Percentiles rank a stretch among this genome's conserved stretches.
Evolutionary conservation across 2,113 vertebrate species (phyloP).

Genomic region (Salvelinus alpinus): DNA sequence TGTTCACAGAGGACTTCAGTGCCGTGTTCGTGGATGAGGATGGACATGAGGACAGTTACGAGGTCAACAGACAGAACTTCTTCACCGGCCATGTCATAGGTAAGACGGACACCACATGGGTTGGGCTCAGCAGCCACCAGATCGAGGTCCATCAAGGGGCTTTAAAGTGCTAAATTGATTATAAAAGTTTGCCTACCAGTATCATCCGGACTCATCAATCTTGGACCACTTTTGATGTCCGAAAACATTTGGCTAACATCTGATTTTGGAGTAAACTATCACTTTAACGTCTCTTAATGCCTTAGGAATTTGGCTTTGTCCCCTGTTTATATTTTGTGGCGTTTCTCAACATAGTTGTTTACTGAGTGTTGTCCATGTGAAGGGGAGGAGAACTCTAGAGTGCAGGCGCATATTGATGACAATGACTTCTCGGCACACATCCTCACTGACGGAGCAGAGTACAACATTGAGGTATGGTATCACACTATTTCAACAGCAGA

Average conservation of each 20-base stretch:
- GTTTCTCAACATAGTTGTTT: background rate
- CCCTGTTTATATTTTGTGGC: background rate
- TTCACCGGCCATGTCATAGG: slow-evolving; percentile 92
- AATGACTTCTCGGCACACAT: slow-evolving; percentile 89
- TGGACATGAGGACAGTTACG: slow-evolving; percentile 70
- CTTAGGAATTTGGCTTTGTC: background rate
- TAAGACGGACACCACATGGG: slow-evolving; percentile 59
- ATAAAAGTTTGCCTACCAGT: too few species aligned
- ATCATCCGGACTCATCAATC: too few species aligned
- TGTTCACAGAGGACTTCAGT: slow-evolving; percentile 86
- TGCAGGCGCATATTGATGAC: slow-evolving; percentile 90
- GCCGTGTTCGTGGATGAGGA: slow-evolving; percentile 82
- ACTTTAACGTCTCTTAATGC: background rate
- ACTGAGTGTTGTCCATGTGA: slow-evolving; percentile 10
- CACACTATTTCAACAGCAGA: background rate
- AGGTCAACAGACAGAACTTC: slow-evolving; percentile 87
- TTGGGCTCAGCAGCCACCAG: too few species aligned
- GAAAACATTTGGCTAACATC: background rate
- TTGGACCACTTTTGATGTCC: too few species aligned
- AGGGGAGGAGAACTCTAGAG: slow-evolving; percentile 92
- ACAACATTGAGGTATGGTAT: slow-evolving; percentile 85
- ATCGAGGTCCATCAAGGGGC: too few species aligned
- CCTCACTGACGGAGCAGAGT: slow-evolving; percentile 84
- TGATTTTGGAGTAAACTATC: background rate
- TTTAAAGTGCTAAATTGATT: too few species aligned